phyloP scores from a whole-genome alignment of 2,797 vertebrate genomes.

The Myotis myotis region DNA sequence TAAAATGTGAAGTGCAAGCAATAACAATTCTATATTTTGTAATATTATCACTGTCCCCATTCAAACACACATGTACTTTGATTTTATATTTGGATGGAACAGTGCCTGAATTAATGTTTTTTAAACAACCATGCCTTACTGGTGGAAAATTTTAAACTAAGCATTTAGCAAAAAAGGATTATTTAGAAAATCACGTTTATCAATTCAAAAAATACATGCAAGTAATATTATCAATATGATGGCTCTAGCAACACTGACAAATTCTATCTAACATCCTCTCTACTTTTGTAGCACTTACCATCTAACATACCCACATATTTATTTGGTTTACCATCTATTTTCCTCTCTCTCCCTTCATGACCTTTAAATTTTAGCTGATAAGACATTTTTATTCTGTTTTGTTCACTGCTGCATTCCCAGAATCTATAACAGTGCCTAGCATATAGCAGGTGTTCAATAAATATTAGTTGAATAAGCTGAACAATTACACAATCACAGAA shows the following conservation, averaged over 20 bases:
- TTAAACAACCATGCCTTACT: background rate
- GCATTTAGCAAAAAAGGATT: background rate
- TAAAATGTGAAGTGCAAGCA: constrained; percentile 43
- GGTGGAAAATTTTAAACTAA: constrained; percentile 35
- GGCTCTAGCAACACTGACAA: constrained; percentile 2
- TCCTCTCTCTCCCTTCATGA: background rate
- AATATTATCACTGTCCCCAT: background rate
- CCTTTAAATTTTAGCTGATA: background rate
- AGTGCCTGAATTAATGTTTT: background rate
- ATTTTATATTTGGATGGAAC: background rate
- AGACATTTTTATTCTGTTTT: background rate
- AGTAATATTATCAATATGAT: background rate
- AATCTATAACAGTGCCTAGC: background rate
- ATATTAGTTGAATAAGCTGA: background rate
- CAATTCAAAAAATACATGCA: constrained; percentile 26
- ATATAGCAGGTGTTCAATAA: background rate
- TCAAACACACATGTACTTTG: constrained; percentile 15
- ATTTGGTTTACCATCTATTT: constrained; percentile 33
- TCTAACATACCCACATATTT: background rate
- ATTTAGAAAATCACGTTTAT: background rate
- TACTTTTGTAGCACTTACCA: background rate
- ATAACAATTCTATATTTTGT: constrained; percentile 16
- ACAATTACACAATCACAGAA: background rate
- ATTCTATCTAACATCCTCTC: constrained; percentile 1
- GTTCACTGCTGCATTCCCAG: background rate